Evolutionary conservation across 2,113 vertebrate genomes (phyloP), one percentile per base, ranked within the genome.

Genomic region (Cyanoderma ruficeps): DNA sequence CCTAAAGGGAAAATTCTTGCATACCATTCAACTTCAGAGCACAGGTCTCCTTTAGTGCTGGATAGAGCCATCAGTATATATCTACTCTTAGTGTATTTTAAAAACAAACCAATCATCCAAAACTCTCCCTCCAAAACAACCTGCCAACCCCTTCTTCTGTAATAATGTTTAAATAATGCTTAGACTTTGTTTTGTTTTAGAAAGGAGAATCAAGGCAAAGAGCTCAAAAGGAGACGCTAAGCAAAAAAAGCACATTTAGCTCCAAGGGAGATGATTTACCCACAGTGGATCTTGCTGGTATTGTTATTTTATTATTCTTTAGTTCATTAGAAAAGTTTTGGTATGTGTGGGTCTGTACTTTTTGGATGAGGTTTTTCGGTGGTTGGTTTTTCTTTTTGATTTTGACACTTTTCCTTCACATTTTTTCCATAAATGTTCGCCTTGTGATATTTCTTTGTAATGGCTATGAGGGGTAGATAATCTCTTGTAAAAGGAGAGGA

Each of bases 321-420:
- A 46, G 2, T 46, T 11, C 3, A 39, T 41, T 81, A 65, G 9
- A 46, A 44, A 65, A 35, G 27, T 59, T 57, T 64, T 28, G 42
- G 15, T 75, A 8, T 6, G 6, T n/a, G 25, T 46, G 35, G 2
- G 3, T n/a, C 44, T 52, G 15, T 89, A 47, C 2, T 23, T 77
- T 71, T 37, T 28, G 24, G 13, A 28, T 23, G 9, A 33, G 14
- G 13, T 44, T 37, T 39, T 37, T 44, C 44, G 3, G 27, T 37
- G 12, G 3, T 46, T 25, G 8, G 4, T 19, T 55, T 76, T 50
- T 35, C 15, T 59, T 31, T 23, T 75, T 46, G 27, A 35, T 17
- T 57, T 88, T 59, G 8, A 7, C 3, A 11, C 21, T 28, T 80
- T 78, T 39, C 8, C 2, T 52, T 57, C 12, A 13, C 0, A 0